phyloP scores from a whole-genome alignment of 2,797 vertebrate genomes.

The Spheniscus humboldti region DNA sequence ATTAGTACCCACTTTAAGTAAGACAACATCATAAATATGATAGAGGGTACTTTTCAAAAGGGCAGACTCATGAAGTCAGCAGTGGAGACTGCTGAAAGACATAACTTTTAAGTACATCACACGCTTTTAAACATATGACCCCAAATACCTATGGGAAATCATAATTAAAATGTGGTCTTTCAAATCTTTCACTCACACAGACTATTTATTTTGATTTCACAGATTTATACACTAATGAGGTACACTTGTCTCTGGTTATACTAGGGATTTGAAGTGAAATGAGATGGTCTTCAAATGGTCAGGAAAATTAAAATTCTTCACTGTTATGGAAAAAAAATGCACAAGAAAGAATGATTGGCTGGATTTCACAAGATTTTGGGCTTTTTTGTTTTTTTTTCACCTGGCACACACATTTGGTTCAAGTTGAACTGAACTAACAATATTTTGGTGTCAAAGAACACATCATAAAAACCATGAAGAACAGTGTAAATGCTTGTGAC shows the following conservation, averaged over 20 bases:
- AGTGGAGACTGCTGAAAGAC: constrained; percentile 68
- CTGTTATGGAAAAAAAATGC: constrained; percentile 65
- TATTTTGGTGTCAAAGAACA: constrained; percentile 16
- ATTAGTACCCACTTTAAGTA: constrained; percentile 37
- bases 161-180: constrained; percentile 62
- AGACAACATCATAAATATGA: constrained; percentile 73
- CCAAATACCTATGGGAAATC: constrained; percentile 52
- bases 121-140: constrained; percentile 67
- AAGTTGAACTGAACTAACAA: constrained; percentile 3
- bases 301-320: constrained; percentile 66
- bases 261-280: constrained; percentile 45
- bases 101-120: constrained; percentile 63
- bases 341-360: constrained; percentile 58
- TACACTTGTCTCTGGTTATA: constrained; percentile 22
- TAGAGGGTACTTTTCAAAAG: constrained; percentile 70
- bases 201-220: constrained; percentile 52
- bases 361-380: constrained; percentile 39
- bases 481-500: constrained; percentile 5
- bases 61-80: constrained; percentile 76
- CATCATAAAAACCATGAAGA: constrained; percentile 33
- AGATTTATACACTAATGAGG: neutral
- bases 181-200: constrained; percentile 13
- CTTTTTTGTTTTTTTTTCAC: neutral
- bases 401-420: constrained; percentile 48
- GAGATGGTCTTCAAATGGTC: constrained; percentile 51